Base-by-base conservation (phyloP, 2,888 invertebrate species). In the Parthenolecanium corni region DNA sequence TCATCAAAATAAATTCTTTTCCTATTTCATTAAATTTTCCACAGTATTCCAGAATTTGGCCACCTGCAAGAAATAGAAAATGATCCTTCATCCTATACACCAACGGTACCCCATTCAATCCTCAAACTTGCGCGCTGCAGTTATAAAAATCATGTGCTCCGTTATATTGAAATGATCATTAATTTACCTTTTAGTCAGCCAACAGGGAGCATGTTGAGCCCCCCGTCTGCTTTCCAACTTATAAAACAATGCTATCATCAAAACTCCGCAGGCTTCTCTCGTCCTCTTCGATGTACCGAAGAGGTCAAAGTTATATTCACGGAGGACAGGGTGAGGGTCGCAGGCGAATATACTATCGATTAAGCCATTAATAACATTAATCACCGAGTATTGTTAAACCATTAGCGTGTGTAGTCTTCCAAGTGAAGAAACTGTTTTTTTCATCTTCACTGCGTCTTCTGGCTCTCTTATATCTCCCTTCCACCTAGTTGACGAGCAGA, bases 291-390 rank as follows among this genome's bases (percentile, higher is more conserved):
- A 9, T 54, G 9, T 5, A 54, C 21, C 54, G 40, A 54, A 31
- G 23, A 54, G 54, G 54, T 54, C 54, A 54, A 54, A 49, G 49
- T 21, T 49, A 49, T 49, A 18, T 49, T 3, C 12, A 51, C 24
- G n/a, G 21, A 2, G 49, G 11, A 25, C 25, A 12, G 23, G 16
- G 24, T 12, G 52, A 47, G 23, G 16, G 51, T 9, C 52, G 36
- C 31, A 20, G 18, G 53, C n/a, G 21, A 20, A 53, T 49, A 20
- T 36, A 11, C 24, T 40, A 54, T 54, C 54, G 54, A 54, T 54
- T 54, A 54, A 54, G 54, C 42, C 54, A 54, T 54, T 54, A 54
- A 54, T 54, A 54, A 54, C 54, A 54, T 54, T 42, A 54, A 54
- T 54, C 54, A 54, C 23, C 54, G 54, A 42, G 54, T 23, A 54